These are phyloP conservation scores for Crocuta crocuta DNA, from an alignment of 2,113 vertebrate species.

Conservation along the genomic window DNA sequence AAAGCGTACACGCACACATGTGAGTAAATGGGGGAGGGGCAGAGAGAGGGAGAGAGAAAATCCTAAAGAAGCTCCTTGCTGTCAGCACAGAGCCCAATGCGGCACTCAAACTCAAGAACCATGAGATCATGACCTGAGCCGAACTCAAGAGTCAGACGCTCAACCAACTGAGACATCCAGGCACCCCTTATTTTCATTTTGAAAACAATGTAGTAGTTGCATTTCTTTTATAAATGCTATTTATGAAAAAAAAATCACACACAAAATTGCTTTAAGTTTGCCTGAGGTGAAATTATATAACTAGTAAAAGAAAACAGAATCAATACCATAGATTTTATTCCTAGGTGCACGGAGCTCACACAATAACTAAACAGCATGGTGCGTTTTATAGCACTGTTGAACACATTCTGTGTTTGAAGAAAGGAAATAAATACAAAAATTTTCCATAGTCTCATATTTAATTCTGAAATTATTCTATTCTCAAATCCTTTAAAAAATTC, in stretches of 20 bases:
- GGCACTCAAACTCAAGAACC: too few relatives aligned
- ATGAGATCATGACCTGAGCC: too few relatives aligned
- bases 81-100: too few relatives aligned
- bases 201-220: not conserved
- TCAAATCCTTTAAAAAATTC: not conserved
- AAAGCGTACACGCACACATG: too few relatives aligned
- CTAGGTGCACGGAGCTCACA: not conserved
- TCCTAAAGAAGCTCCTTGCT: too few relatives aligned
- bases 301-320: not conserved
- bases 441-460: not conserved
- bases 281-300: not conserved
- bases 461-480: not conserved
- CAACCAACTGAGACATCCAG: too few relatives aligned
- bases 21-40: too few relatives aligned
- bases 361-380: not conserved
- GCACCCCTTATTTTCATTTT: not conserved
- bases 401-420: not conserved
- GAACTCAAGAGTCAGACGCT: too few relatives aligned
- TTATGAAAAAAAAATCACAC: slow-evolving; percentile 33
- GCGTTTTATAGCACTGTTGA: not conserved
- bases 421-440: not conserved
- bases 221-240: not conserved
- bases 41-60: too few relatives aligned
- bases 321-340: not conserved
- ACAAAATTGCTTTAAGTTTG: not conserved